These are phyloP conservation scores for Peromyscus nudipes DNA, from an alignment of 2,797 vertebrate genomes.

Conservation along the genomic window DNA sequence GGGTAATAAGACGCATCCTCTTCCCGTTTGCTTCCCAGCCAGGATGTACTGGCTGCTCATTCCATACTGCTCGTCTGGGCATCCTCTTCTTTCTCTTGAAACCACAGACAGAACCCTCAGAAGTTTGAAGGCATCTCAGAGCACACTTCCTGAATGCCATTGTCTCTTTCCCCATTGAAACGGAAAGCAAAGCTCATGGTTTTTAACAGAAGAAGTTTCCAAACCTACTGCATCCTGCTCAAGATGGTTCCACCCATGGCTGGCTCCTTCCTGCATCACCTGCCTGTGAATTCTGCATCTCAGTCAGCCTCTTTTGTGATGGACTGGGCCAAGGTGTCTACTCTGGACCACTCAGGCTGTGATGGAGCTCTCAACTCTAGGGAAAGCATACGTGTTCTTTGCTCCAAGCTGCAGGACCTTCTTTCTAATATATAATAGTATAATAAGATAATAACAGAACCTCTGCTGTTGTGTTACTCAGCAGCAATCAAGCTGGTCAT, in stretches of 20 bases:
- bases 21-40: neutral
- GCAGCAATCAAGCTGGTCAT: neutral
- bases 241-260: neutral
- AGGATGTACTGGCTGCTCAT: neutral
- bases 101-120: neutral
- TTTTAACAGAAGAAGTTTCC: constrained; percentile 60
- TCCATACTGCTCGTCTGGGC: too few relatives aligned
- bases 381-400: neutral
- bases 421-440: neutral
- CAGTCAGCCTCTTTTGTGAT: neutral
- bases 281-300: neutral
- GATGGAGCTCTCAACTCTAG: neutral
- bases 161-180: neutral
- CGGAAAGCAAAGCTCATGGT: neutral
- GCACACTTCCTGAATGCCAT: neutral
- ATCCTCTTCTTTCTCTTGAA: neutral
- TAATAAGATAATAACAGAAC: too few relatives aligned
- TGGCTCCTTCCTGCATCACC: neutral
- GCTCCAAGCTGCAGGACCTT: neutral
- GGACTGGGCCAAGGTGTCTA: neutral
- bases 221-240: neutral
- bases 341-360: neutral
- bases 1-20: neutral
- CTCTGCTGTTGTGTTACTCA: neutral
- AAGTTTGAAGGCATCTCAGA: neutral